Evolutionary conservation across 2,113 vertebrate species (phyloP).

Genomic region (Passer domesticus): DNA sequence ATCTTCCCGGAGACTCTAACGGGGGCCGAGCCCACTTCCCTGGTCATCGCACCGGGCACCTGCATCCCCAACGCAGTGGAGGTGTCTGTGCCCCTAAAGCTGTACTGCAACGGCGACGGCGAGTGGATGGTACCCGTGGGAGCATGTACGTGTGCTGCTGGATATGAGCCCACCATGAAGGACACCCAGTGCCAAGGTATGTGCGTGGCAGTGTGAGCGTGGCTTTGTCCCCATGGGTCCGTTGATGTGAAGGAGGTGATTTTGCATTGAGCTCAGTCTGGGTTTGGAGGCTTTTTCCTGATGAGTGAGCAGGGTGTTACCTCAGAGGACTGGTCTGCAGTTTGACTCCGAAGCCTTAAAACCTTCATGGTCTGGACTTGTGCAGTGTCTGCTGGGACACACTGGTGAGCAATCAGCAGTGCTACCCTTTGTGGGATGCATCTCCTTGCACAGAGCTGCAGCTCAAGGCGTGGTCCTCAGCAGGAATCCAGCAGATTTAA

Average conservation of each 20-base stretch:
- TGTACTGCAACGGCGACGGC: constrained; percentile 96
- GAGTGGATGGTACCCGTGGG: constrained; percentile 99
- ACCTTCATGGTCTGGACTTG: accelerated
- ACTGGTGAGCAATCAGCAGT: background rate
- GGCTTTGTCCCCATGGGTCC: accelerated
- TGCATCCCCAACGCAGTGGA: constrained; percentile 92
- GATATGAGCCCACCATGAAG: constrained; percentile 89
- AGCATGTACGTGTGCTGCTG: constrained; percentile 90
- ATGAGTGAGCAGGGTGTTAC: background rate
- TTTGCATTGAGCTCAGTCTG: background rate
- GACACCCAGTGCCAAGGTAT: constrained; percentile 93
- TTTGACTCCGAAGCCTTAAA: background rate
- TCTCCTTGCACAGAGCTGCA: background rate
- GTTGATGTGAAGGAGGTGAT: accelerated
- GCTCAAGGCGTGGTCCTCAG: background rate
- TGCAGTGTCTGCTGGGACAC: background rate
- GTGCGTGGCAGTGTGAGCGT: accelerated
- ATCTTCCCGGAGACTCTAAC: constrained; percentile 97
- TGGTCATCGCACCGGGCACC: constrained; percentile 94
- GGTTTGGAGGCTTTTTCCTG: background rate
- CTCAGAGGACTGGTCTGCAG: background rate
- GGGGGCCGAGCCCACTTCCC: constrained; percentile 91
- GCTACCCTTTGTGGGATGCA: background rate
- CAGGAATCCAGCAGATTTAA: background rate
- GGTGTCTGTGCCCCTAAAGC: constrained; percentile 93